These are phyloP conservation scores for Habroteleia sp. DNA, from an alignment of 2,888 invertebrate species.

Conservation along the genomic window DNA sequence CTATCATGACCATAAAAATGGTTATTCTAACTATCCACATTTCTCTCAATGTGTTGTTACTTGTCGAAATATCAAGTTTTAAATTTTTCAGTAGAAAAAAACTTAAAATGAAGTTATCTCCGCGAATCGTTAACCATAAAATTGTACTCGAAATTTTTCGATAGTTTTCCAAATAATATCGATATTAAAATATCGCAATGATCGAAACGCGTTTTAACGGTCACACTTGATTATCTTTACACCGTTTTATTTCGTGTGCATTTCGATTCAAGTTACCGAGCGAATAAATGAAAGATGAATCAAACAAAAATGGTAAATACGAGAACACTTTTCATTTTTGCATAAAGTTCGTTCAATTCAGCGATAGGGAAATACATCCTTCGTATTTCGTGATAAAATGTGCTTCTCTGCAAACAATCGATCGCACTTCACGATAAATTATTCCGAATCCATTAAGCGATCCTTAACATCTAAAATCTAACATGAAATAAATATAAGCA, in stretches of 20 bases:
- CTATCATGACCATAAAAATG: too few species aligned
- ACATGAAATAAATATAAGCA: conserved; percentile 33
- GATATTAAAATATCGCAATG: conserved; percentile 32
- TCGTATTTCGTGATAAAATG: conserved; percentile 39
- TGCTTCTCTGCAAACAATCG: conserved; percentile 37
- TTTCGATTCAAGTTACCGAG: background rate
- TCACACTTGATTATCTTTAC: conserved; percentile 32
- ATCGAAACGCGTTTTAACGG: conserved; percentile 24
- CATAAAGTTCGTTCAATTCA: conserved; percentile 20
- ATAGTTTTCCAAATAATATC: conserved; percentile 34
- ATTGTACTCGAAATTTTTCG: conserved; percentile 23
- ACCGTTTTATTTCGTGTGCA: conserved; percentile 4
- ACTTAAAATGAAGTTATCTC: too few species aligned
- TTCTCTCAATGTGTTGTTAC: too few species aligned
- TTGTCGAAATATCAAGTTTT: too few species aligned
- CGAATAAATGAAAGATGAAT: conserved; percentile 34
- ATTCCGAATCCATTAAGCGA: conserved; percentile 48
- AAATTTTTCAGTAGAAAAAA: too few species aligned
- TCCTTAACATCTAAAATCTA: conserved; percentile 31
- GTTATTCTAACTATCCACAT: too few species aligned
- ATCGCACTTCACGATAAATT: conserved; percentile 46
- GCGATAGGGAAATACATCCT: conserved; percentile 29
- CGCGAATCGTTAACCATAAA: conserved; percentile 10
- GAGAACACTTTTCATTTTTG: conserved; percentile 44
- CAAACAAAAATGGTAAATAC: conserved; percentile 48